Evolutionary conservation across 2,113 vertebrate genomes (phyloP).

Genomic region (Ginglymostoma cirratum): DNA sequence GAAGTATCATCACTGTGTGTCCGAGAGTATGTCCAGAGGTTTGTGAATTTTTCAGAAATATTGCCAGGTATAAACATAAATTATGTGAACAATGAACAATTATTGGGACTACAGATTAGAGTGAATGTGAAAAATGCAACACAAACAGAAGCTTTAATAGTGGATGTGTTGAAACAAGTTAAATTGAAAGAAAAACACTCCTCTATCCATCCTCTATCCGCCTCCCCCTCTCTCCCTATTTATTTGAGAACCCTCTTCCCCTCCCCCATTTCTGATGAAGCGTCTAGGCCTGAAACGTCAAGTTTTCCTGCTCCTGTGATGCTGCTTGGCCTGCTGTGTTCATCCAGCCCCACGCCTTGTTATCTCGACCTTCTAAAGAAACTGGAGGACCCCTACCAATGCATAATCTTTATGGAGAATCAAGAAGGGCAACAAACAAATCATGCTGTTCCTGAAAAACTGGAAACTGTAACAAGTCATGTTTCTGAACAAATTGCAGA

Average conservation of each 20-base stretch:
- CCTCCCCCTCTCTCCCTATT: too few species aligned
- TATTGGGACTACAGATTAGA: neutral
- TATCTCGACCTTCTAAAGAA: neutral
- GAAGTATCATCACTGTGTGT: neutral
- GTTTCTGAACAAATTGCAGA: slow-evolving; percentile 16
- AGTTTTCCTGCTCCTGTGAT: too few species aligned
- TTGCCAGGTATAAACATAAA: neutral
- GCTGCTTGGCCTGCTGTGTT: too few species aligned
- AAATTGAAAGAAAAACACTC: neutral
- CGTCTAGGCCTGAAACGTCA: too few species aligned
- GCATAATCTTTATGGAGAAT: neutral
- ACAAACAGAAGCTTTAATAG: neutral
- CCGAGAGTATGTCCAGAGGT: neutral
- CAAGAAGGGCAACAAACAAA: neutral
- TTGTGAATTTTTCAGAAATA: neutral
- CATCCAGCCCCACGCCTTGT: too few species aligned
- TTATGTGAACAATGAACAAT: neutral
- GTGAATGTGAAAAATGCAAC: neutral
- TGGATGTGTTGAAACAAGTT: neutral
- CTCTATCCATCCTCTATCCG: too few species aligned
- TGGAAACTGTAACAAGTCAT: neutral
- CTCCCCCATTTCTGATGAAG: too few species aligned
- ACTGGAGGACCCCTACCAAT: neutral
- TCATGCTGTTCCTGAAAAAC: neutral
- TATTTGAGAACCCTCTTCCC: too few species aligned